phyloP scores from a whole-genome alignment of 2,888 invertebrate species.

The Drosophila anomelani region DNA sequence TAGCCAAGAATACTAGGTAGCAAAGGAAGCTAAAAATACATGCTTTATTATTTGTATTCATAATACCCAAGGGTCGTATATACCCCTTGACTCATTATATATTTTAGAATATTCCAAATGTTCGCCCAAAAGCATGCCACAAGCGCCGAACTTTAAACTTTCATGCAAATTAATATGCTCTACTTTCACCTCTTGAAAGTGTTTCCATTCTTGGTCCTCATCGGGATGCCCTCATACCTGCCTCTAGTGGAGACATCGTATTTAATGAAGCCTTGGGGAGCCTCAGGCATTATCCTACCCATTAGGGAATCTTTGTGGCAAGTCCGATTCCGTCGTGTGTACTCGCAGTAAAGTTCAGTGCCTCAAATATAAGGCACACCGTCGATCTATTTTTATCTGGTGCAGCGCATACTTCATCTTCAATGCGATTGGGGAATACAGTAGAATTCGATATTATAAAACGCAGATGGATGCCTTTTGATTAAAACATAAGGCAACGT shows the following conservation, averaged over 20 bases:
- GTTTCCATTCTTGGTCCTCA: constrained; percentile 29
- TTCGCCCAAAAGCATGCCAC: constrained; percentile 41
- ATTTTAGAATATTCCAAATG: constrained; percentile 5
- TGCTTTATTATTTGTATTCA: background rate
- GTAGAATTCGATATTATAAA: constrained; percentile 8
- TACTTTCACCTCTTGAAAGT: constrained; percentile 54
- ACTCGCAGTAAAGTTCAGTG: constrained; percentile 35
- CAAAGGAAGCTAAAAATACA: background rate
- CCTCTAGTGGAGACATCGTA: constrained; percentile 27
- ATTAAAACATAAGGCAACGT: background rate
- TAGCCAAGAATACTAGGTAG: no score
- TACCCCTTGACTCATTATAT: constrained; percentile 1
- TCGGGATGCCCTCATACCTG: constrained; percentile 39
- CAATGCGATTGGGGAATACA: constrained; percentile 25
- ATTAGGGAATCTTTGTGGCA: background rate
- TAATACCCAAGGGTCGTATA: background rate
- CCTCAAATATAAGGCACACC: constrained; percentile 31
- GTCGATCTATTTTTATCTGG: constrained; percentile 22
- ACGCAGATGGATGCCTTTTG: background rate
- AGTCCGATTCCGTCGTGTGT: constrained; percentile 21
- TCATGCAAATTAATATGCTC: constrained; percentile 17
- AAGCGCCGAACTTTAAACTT: constrained; percentile 18
- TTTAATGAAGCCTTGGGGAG: constrained; percentile 45
- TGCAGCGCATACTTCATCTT: constrained; percentile 31
- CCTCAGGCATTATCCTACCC: constrained; percentile 48